A percentile compares a stretch with the other conserved stretches of the same genome.
These are phyloP conservation scores for Autographa gamma DNA, from an alignment of 2,888 invertebrate genomes.

Conservation along the genomic window DNA sequence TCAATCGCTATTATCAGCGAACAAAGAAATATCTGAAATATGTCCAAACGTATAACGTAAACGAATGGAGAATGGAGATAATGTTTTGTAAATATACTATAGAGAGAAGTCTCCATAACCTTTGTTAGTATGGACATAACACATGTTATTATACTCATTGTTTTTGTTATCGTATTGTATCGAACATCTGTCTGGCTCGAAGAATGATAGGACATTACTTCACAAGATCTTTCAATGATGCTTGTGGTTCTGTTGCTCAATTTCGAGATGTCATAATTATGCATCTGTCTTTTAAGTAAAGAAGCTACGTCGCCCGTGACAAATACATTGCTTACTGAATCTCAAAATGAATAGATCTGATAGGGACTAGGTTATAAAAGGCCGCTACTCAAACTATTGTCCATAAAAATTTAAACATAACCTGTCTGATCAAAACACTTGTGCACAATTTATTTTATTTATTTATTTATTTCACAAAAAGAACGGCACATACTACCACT, in stretches of 20 bases:
- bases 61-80: conserved; percentile 5
- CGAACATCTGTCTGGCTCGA: conserved; percentile 15
- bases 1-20: background rate
- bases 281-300: too few relatives aligned
- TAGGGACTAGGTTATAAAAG: too few relatives aligned
- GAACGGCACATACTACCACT: too few relatives aligned
- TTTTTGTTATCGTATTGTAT: conserved; percentile 10
- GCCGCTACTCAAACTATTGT: too few relatives aligned
- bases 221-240: background rate
- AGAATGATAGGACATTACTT: background rate
- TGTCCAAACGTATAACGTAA: background rate
- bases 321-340: too few relatives aligned
- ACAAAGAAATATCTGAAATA: background rate
- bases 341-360: too few relatives aligned
- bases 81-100: conserved; percentile 36
- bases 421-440: background rate
- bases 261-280: too few relatives aligned
- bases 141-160: conserved; percentile 20
- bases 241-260: too few relatives aligned
- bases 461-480: too few relatives aligned
- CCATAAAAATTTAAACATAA: too few relatives aligned
- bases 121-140: conserved; percentile 4
- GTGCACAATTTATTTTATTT: too few relatives aligned
- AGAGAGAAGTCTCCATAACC: conserved; percentile 18
- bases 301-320: too few relatives aligned